These are phyloP conservation scores for Schizaphis graminum DNA, from an alignment of 2,888 invertebrate genomes.

Conservation along the genomic window DNA sequence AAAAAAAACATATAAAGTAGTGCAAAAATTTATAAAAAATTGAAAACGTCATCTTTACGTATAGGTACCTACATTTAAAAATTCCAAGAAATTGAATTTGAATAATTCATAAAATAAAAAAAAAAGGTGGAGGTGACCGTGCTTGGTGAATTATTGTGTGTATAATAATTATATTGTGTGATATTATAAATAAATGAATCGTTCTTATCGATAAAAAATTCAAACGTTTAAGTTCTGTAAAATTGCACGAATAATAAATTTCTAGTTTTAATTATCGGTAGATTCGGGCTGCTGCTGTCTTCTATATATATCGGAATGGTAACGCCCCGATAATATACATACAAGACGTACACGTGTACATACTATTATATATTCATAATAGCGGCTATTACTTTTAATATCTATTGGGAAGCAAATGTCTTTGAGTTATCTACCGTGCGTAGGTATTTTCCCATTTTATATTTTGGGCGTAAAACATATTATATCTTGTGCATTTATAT, in stretches of 20 bases:
- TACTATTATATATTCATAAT: not conserved
- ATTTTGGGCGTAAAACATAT: conserved; percentile 45
- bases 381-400: conserved; percentile 43
- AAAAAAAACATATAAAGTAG: too few species aligned
- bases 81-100: too few species aligned
- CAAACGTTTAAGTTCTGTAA: not conserved
- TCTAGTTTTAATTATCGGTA: conserved; percentile 40
- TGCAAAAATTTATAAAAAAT: too few species aligned
- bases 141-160: too few species aligned
- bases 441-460: conserved; percentile 35
- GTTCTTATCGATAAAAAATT: not conserved
- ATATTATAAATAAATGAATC: not conserved
- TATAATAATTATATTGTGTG: not conserved
- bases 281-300: not conserved
- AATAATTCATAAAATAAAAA: too few species aligned
- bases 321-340: conserved; percentile 34
- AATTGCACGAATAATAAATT: conserved; percentile 43
- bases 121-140: too few species aligned
- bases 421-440: conserved; percentile 23
- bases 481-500: not conserved
- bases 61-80: too few species aligned
- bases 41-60: too few species aligned
- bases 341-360: not conserved
- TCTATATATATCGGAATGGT: not conserved
- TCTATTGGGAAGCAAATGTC: conserved; percentile 33